A percentile compares a stretch with the other conserved stretches of the same genome.
Evolutionary conservation across 2,113 vertebrate species (phyloP).

Genomic region (Clarias macrocephalus): DNA sequence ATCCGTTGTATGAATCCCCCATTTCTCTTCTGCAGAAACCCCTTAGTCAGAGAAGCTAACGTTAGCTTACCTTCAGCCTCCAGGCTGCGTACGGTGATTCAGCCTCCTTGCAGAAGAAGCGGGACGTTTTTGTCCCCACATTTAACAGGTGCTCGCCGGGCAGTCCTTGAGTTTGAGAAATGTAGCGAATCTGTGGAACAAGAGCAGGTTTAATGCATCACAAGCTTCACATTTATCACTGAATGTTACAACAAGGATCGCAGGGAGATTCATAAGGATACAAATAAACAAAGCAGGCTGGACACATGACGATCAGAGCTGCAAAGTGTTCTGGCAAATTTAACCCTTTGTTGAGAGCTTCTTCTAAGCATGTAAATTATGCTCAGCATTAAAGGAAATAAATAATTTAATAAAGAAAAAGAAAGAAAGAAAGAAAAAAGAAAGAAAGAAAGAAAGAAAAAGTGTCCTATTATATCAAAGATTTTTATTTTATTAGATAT

Average conservation of each 20-base stretch:
- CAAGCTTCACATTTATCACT: too few species aligned
- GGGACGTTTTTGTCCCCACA: slow-evolving; percentile 92
- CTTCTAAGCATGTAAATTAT: not conserved
- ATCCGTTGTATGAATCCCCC: not conserved
- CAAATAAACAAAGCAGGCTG: not conserved
- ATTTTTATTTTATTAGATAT: too few species aligned
- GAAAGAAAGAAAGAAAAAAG: too few species aligned
- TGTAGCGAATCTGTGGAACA: slow-evolving; percentile 89
- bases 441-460: too few species aligned
- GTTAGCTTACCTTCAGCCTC: slow-evolving; percentile 87
- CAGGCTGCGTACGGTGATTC: slow-evolving; percentile 87
- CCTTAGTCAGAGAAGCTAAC: too few species aligned
- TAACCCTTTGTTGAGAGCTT: not conserved
- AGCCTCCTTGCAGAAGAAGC: slow-evolving; percentile 83
- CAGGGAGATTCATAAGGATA: not conserved
- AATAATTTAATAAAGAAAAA: too few species aligned
- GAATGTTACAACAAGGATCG: too few species aligned
- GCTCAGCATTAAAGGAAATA: not conserved
- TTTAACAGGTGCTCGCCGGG: slow-evolving; percentile 91
- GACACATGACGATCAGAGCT: not conserved
- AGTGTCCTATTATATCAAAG: too few species aligned
- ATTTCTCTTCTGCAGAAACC: not conserved
- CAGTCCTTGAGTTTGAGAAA: slow-evolving; percentile 97
- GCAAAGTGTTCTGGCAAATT: not conserved
- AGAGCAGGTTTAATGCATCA: too few species aligned